Evolutionary conservation across 2,113 vertebrate species (phyloP).

Genomic region (Rhynchopsitta pachyrhyncha): DNA sequence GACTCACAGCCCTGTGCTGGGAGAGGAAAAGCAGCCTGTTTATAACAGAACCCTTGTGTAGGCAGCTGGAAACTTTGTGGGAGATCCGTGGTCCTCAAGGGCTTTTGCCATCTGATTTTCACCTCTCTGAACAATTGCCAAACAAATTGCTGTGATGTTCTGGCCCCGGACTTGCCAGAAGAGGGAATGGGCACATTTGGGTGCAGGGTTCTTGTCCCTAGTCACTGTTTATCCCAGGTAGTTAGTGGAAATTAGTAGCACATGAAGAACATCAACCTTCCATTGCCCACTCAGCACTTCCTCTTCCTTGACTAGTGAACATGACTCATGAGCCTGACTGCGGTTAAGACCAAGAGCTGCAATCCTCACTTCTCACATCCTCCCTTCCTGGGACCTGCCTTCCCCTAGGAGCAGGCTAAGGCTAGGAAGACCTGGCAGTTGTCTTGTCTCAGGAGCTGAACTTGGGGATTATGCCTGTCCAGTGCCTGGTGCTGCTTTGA

Average conservation of each 20-base stretch:
- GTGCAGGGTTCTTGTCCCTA: neutral
- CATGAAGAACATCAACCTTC: fast-evolving
- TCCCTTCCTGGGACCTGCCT: neutral
- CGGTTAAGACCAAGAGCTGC: neutral
- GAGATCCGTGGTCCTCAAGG: neutral
- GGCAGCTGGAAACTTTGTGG: constrained; percentile 46
- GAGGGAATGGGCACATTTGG: neutral
- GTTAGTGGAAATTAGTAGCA: neutral
- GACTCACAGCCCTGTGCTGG: neutral
- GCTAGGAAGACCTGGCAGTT: fast-evolving
- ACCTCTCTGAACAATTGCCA: neutral
- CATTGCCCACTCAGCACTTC: neutral
- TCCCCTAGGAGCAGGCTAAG: neutral
- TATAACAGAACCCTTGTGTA: neutral
- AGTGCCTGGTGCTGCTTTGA: neutral
- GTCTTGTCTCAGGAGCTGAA: neutral
- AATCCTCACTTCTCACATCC: neutral
- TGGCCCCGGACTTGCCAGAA: neutral
- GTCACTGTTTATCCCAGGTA: neutral
- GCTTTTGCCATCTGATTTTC: neutral
- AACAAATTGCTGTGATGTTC: neutral
- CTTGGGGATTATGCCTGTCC: neutral
- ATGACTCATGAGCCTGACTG: neutral
- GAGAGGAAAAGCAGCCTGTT: neutral
- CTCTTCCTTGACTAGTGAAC: neutral